Evolutionary conservation across 2,797 vertebrate genomes (phyloP).

Genomic region (Gouania willdenowi): DNA sequence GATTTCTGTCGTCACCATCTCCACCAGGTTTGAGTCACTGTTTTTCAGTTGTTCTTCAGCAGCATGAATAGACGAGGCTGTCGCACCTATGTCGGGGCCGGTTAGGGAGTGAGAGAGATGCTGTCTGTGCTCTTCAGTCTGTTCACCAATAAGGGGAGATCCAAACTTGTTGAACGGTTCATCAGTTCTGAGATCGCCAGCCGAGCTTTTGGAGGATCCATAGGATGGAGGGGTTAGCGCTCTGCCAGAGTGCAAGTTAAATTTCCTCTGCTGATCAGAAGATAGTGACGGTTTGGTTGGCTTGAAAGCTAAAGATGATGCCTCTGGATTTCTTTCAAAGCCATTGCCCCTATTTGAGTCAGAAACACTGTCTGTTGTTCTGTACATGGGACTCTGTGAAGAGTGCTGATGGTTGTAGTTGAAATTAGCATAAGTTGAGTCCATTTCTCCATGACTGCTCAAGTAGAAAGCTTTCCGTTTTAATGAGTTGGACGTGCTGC

Average conservation of each 20-base stretch:
- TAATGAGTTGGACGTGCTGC: conserved; percentile 92
- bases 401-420: conserved; percentile 97
- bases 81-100: conserved; percentile 85
- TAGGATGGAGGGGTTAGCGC: conserved; percentile 92
- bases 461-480: conserved; percentile 99
- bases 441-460: conserved; percentile 96
- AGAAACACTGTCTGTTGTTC: conserved; percentile 91
- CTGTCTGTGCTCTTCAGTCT: conserved; percentile 87
- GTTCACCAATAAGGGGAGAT: conserved; percentile 88
- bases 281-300: conserved; percentile 92
- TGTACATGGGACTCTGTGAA: conserved; percentile 97
- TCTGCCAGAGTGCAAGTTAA: conserved; percentile 88
- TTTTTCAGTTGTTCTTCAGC: conserved; percentile 97
- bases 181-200: conserved; percentile 81
- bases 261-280: conserved; percentile 95
- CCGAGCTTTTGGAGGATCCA: conserved; percentile 87
- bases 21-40: conserved; percentile 91
- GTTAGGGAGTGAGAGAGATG: conserved; percentile 87
- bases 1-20: conserved; percentile 95
- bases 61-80: conserved; percentile 92
- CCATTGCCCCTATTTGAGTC: conserved; percentile 91
- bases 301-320: conserved; percentile 93
- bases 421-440: conserved; percentile 95
- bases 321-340: conserved; percentile 93
- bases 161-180: conserved; percentile 92